Percentiles rank a stretch among this genome's conserved stretches.
Evolutionary conservation across 1,140 invertebrate species (phyloP).

Genomic region (Babylonia areolata): DNA sequence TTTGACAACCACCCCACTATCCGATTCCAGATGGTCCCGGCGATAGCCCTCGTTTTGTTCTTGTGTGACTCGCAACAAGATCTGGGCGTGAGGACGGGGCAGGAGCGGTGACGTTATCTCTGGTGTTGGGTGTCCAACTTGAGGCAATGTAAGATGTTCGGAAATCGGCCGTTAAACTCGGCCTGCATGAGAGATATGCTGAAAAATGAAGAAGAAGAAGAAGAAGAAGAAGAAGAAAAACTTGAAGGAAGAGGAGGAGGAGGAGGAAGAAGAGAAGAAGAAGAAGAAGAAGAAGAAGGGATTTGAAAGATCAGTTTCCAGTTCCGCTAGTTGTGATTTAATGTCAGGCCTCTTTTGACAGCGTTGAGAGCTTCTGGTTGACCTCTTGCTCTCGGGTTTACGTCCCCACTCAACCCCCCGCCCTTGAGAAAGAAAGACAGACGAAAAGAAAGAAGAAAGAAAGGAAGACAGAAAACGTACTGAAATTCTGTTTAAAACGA

Average conservation of each 20-base stretch:
- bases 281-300: neutral
- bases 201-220: neutral
- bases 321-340: too few relatives aligned
- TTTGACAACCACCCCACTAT: neutral
- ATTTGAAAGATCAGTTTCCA: too few relatives aligned
- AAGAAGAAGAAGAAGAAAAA: neutral
- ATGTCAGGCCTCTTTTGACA: too few relatives aligned
- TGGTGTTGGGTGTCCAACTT: neutral
- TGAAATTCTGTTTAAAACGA: too few relatives aligned
- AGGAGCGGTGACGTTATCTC: neutral
- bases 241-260: neutral
- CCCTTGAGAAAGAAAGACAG: too few relatives aligned
- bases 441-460: too few relatives aligned
- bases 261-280: neutral
- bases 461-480: too few relatives aligned
- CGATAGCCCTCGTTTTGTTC: neutral
- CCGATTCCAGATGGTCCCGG: neutral
- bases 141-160: neutral
- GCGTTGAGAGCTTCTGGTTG: too few relatives aligned
- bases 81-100: neutral
- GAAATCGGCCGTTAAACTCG: neutral
- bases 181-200: neutral
- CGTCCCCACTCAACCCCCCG: too few relatives aligned
- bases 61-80: neutral
- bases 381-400: too few relatives aligned